Evolutionary conservation across 2,888 invertebrate species (phyloP).

Genomic region (Nomada ruficornis): DNA sequence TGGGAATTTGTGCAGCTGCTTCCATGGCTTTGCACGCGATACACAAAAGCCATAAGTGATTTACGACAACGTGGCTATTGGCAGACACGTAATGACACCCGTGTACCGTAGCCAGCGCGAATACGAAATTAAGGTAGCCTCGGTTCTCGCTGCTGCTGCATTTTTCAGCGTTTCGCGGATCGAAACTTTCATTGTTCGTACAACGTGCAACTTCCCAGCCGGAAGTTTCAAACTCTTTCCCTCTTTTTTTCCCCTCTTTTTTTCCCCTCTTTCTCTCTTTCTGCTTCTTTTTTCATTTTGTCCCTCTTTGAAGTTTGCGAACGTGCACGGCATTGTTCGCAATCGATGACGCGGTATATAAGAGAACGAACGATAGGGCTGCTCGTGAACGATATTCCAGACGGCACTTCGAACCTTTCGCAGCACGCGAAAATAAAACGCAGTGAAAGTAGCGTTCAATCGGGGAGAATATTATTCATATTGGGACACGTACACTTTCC

Average conservation of each 20-base stretch:
- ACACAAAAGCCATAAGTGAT: slow-evolving; percentile 72
- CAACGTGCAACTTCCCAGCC: slow-evolving; percentile 43
- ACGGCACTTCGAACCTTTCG: neutral
- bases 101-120: slow-evolving; percentile 60
- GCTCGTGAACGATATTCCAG: slow-evolving; percentile 9
- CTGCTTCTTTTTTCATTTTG: neutral
- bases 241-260: slow-evolving; percentile 23
- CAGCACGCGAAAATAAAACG: neutral
- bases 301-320: slow-evolving; percentile 31
- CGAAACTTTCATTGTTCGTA: slow-evolving; percentile 65
- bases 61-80: slow-evolving; percentile 71
- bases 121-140: slow-evolving; percentile 65
- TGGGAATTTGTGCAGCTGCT: slow-evolving; percentile 71
- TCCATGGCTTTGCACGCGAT: slow-evolving; percentile 65
- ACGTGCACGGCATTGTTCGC: slow-evolving; percentile 44
- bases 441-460: neutral
- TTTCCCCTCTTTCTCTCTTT: neutral
- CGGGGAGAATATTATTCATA: too few relatives aligned
- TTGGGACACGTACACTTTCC: too few relatives aligned
- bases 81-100: slow-evolving; percentile 70
- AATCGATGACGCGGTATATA: slow-evolving; percentile 31
- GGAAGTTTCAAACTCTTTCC: slow-evolving; percentile 49
- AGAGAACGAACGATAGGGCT: slow-evolving; percentile 12
- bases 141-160: slow-evolving; percentile 49
- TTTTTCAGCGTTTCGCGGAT: slow-evolving; percentile 66